phyloP scores from a whole-genome alignment of 2,113 vertebrate genomes.

The Pelodiscus sinensis region DNA sequence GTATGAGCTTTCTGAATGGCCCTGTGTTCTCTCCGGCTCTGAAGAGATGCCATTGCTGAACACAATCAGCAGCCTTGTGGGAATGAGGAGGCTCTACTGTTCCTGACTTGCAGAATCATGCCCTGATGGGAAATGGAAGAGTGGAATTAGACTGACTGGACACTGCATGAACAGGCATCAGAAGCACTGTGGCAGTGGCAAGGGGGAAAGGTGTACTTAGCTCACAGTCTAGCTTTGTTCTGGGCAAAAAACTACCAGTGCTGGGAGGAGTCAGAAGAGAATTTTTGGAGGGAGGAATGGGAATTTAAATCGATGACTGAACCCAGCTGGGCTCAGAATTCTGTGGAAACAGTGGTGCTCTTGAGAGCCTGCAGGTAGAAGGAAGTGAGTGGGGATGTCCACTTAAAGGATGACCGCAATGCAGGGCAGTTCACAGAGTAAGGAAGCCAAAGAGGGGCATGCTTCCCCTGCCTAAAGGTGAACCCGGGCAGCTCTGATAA shows the following conservation, averaged over 20 bases:
- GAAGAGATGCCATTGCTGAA: constrained; percentile 72
- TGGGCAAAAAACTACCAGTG: constrained; percentile 22
- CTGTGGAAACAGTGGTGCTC: not conserved
- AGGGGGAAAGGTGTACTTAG: not conserved
- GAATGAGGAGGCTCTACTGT: constrained; percentile 63
- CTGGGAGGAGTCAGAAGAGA: constrained; percentile 1
- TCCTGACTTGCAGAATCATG: not conserved
- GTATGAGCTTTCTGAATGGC: constrained; percentile 70
- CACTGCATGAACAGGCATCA: constrained; percentile 11
- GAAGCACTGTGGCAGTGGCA: not conserved
- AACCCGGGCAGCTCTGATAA: not conserved
- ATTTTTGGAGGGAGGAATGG: not conserved
- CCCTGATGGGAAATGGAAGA: constrained; percentile 53
- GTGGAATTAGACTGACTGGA: constrained; percentile 40
- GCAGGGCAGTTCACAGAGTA: not conserved
- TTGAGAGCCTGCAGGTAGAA: not conserved
- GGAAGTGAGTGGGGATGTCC: not conserved
- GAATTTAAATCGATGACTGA: not conserved
- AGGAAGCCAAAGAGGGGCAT: not conserved
- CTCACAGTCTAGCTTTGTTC: constrained; percentile 1
- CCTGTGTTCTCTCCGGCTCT: constrained; percentile 77
- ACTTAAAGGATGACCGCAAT: not conserved
- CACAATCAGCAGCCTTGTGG: constrained; percentile 68
- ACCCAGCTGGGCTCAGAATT: not conserved
- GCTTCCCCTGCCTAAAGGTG: not conserved